Percentiles rank a stretch among this genome's conserved stretches.
Evolutionary conservation across 2,797 vertebrate species (phyloP).

Genomic region (Peromyscus melanophrys): DNA sequence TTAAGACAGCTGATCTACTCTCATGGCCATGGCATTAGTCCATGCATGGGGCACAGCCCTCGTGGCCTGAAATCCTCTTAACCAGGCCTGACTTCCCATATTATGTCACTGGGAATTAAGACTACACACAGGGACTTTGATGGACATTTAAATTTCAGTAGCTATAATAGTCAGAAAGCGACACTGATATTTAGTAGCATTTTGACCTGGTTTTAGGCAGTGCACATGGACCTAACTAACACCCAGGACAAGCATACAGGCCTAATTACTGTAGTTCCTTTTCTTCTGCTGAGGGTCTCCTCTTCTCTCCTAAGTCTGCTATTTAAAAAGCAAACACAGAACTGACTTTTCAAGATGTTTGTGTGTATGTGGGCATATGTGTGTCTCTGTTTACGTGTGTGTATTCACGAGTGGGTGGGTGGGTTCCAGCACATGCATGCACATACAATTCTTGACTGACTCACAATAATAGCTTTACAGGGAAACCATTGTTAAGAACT

Average conservation of each 20-base stretch:
- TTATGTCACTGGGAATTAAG: neutral
- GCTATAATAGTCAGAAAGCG: neutral
- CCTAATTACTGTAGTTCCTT: neutral
- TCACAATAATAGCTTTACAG: constrained; percentile 72
- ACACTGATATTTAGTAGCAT: neutral
- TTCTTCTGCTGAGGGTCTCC: neutral
- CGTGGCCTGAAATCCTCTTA: neutral
- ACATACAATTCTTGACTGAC: neutral
- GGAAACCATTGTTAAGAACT: constrained; percentile 57
- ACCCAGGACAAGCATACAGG: fast-evolving
- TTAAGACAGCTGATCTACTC: neutral
- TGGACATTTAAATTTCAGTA: neutral
- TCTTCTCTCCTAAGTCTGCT: neutral
- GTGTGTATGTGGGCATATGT: neutral
- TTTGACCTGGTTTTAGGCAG: neutral
- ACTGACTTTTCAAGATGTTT: neutral
- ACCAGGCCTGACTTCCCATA: neutral
- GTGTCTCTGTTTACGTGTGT: neutral
- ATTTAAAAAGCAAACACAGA: neutral
- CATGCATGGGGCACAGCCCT: neutral
- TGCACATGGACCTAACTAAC: neutral
- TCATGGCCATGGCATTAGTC: neutral
- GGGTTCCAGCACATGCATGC: neutral
- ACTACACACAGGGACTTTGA: neutral
- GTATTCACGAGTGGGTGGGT: no score